These are phyloP conservation scores for Tetragonula carbonaria DNA, from an alignment of 2,888 invertebrate species.

Conservation along the genomic window DNA sequence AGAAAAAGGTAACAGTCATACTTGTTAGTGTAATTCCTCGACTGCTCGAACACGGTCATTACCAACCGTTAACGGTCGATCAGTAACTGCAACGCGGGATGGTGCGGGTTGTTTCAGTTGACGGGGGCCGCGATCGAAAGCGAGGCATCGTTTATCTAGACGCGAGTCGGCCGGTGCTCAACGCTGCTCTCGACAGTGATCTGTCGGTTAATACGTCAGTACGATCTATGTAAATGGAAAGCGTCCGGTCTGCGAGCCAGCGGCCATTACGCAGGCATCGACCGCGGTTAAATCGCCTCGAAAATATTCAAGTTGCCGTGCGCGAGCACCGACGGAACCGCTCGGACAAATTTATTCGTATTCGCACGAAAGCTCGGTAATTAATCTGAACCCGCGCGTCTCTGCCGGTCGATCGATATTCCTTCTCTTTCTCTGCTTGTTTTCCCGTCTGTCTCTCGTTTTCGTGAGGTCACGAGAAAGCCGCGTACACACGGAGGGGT, in stretches of 20 bases:
- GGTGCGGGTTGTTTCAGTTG: neutral
- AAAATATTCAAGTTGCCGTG: slow-evolving; percentile 38
- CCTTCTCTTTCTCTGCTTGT: neutral
- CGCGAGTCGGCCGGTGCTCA: slow-evolving; percentile 32
- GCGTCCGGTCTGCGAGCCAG: slow-evolving; percentile 34
- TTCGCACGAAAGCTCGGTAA: slow-evolving; percentile 13
- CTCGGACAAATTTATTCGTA: slow-evolving; percentile 8
- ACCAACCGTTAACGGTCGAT: neutral
- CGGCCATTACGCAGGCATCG: slow-evolving; percentile 37
- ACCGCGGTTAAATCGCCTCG: slow-evolving; percentile 33
- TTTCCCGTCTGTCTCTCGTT: neutral
- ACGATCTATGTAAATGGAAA: slow-evolving; percentile 48
- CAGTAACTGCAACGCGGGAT: neutral
- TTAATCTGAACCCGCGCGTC: slow-evolving; percentile 15
- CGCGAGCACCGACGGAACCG: slow-evolving; percentile 6
- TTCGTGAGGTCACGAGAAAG: neutral
- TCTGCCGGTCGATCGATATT: slow-evolving; percentile 26
- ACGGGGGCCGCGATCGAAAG: slow-evolving; percentile 24
- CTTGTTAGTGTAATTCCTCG: neutral
- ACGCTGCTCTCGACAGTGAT: slow-evolving; percentile 32
- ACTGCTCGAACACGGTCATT: neutral
- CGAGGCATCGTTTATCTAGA: slow-evolving; percentile 25
- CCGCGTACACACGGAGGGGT: neutral
- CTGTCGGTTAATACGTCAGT: slow-evolving; percentile 52
- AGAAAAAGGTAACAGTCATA: neutral